Evolutionary conservation across 2,797 vertebrate species (phyloP), one percentile per base, ranked within the genome.

Genomic region (Salmo trutta): DNA sequence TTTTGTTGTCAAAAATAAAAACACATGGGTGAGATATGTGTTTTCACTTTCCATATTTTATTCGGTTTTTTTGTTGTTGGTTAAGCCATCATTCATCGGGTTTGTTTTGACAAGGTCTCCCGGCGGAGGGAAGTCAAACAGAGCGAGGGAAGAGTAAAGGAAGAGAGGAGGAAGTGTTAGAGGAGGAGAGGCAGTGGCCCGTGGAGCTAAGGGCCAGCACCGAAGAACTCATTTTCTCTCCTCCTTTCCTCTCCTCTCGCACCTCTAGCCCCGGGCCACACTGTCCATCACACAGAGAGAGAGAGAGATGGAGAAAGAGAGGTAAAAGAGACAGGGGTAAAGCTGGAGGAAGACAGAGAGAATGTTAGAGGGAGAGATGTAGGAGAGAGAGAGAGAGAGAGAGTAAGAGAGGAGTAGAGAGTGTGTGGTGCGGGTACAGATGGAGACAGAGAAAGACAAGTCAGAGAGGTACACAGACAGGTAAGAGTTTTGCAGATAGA

Each of bases 271-370:
- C 73, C 6, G 4, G 71, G 80, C 66, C 73, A 59, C 56, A 62
- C 65, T 82, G 75, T 84, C 76, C 76, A 75, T 80, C 80, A 68
- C 77, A 64, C 24, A 24, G 24, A 24, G 59, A 75, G 54, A 14
- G 41, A 41, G 41, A 47, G 10, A 47, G 41, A 47, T 47, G 10
- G 41, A 47, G 41, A 47, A 47, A 47, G 41, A 47, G 41, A 47
- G 6, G 2, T 8, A 7, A 62, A 33, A 21, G 74, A 79, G 33
- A 74, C 21, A 67, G 73, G 73, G 53, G 52, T 36, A 2, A 51
- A 1, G 3, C n/a, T 2, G 64, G 54, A 5, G 31, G 12, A 2
- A 66, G 59, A 64, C 21, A 4, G 16, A 64, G 54, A 41, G 54
- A 21, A 27, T 16, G 4, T 29, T 29, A 53, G n/a, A 62, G 24